A percentile compares a stretch with the other conserved stretches of the same genome.
phyloP scores from a whole-genome alignment of 2,888 invertebrate genomes.

The Hyppa rectilinea region DNA sequence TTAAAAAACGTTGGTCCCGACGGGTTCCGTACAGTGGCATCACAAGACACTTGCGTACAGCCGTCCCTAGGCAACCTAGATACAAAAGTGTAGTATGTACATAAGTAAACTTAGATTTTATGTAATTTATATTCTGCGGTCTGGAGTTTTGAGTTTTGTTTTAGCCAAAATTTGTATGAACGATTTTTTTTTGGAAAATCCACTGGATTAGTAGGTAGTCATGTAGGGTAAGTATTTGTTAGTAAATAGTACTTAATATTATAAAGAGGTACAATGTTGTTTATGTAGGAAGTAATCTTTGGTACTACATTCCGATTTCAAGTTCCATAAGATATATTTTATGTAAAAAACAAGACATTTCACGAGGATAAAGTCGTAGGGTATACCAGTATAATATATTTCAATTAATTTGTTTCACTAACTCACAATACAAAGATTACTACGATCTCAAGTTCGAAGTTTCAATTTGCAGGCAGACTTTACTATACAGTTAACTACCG shows the following conservation, averaged over 20 bases:
- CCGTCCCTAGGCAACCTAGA: constrained; percentile 38
- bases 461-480: background rate
- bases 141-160: constrained; percentile 40
- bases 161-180: too few relatives aligned
- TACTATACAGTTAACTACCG: background rate
- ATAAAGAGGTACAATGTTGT: too few relatives aligned
- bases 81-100: constrained; percentile 23
- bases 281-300: too few relatives aligned
- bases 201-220: too few relatives aligned
- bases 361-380: too few relatives aligned
- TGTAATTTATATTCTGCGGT: constrained; percentile 46
- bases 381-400: too few relatives aligned
- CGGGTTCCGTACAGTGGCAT: constrained; percentile 49
- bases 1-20: constrained; percentile 64
- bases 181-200: too few relatives aligned
- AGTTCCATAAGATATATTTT: too few relatives aligned
- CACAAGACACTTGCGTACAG: constrained; percentile 59
- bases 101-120: constrained; percentile 38
- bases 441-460: background rate
- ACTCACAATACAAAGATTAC: background rate
- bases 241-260: too few relatives aligned
- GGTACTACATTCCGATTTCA: too few relatives aligned
- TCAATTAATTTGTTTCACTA: background rate
- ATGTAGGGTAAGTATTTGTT: too few relatives aligned
- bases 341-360: too few relatives aligned